These are phyloP conservation scores for Cladorhizidae sp. DNA, from an alignment of 37 sponge, comb jelly and placozoan species.

Conservation along the genomic window DNA sequence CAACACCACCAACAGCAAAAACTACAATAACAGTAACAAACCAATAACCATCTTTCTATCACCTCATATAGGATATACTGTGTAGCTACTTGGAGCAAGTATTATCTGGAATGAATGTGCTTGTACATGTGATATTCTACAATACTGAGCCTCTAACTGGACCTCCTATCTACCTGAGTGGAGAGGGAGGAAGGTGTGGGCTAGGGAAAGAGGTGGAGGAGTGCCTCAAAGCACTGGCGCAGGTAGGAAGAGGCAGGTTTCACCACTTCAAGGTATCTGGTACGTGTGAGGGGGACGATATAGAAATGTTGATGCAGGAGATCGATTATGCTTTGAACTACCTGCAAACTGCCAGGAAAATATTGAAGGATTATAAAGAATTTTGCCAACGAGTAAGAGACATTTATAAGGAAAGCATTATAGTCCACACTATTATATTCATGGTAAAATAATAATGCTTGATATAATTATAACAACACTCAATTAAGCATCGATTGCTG, in stretches of 20 bases:
- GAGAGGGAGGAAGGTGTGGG: constrained; percentile 32
- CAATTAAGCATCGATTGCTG: too few relatives aligned
- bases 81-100: constrained; percentile 44
- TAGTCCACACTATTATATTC: not conserved
- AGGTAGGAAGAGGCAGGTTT: constrained; percentile 38
- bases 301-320: constrained; percentile 23
- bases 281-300: constrained; percentile 26
- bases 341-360: constrained; percentile 6
- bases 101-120: not conserved
- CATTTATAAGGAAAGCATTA: too few relatives aligned
- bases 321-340: constrained; percentile 1
- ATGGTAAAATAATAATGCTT: too few relatives aligned
- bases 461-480: too few relatives aligned
- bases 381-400: constrained; percentile 35
- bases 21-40: too few relatives aligned
- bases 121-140: constrained; percentile 27
- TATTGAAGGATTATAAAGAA: constrained; percentile 30
- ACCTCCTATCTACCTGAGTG: not conserved
- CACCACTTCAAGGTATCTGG: constrained; percentile 49
- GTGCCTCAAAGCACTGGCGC: constrained; percentile 9
- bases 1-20: too few relatives aligned
- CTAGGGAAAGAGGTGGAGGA: constrained; percentile 20
- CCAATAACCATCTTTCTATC: not conserved
- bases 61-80: constrained; percentile 16
- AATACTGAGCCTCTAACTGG: not conserved